Base-by-base conservation (phyloP, 2,113 vertebrate species). In the Xerus inauris region DNA sequence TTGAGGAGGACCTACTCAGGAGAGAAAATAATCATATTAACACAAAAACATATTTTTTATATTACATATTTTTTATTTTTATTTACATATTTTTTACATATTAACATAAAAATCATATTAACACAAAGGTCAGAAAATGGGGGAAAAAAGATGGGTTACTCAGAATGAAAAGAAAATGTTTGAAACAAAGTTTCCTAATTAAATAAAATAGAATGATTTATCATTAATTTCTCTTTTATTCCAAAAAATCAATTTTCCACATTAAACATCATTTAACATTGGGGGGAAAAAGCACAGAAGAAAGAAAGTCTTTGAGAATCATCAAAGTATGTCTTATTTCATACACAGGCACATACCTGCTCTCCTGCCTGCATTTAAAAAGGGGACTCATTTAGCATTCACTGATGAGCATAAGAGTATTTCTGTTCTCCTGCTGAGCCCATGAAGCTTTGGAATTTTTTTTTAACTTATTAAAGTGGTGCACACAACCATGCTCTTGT, bases 401-500 rank as follows among this genome's bases (percentile, higher is more conserved):
- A 40, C 69, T 17, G 76, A 35, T 80, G 75, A 96, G 57, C 20
- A 0, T 0, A 20, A 83, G 86, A 96, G 16, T 54, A 13, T 91
- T 93, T 75, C 84, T 89, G 79, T 73, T 79, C 49, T 88, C 81
- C 75, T 17, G 35, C 76, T 89, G 86, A 95, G 89, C 45, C 49
- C 11, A 1, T 85, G 83, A 92, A 51, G 54, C 30, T 47, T 32
- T 20, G 16, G 24, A 3, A 69, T 85, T 79, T 65, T 49, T 49
- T 51, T 49, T 90, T 10, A 45, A 67, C 77, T 89, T 75, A 85
- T 72, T 89, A 93, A 96, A 89, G 85, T 92, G 79, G 32, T 40
- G 20, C 77, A 49, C 3, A 2, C n/a, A 86, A 77, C 83, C 67
- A 51, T 80, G 62, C 77, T 67, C 81, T 94, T 47, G 35, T 79